Base-by-base conservation (phyloP, 2,888 invertebrate genomes). In the Aplocera efformata region DNA sequence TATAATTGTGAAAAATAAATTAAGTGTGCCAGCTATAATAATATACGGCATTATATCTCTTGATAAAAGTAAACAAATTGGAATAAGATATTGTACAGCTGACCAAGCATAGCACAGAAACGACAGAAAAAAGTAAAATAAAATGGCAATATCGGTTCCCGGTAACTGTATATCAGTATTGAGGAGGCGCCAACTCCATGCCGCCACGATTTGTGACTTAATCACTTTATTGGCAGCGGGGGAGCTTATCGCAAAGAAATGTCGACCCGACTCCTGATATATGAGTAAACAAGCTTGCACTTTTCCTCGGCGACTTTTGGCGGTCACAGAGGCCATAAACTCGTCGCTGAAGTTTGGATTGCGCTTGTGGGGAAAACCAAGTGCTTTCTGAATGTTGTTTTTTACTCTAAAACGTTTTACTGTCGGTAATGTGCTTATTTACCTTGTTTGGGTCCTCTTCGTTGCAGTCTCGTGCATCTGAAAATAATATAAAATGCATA, bases 191-290 rank as follows among this genome's bases (percentile, higher is more conserved):
- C 66, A 58, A 56, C 59, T 60, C 60, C 65, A 58, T 67, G 70
- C 71, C 68, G 67, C 64, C 70, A 67, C 86, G 86, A 88, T 88
- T 88, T 88, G 88, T 81, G 86, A 81, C 85, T 88, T 88, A 88
- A 88, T 88, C 88, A 84, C 86, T 88, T 86, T 88, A 88, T 88
- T 84, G 86, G 83, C 81, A 79, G 82, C 82, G 72, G 67, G 88
- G 88, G 86, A 81, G 76, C 78, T 86, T 88, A 88, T 88, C 86
- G 81, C 72, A 79, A 84, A 82, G 82, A 79, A 83, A 82, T 74
- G 73, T 72, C 79, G 72, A 74, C 68, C 64, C 63, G 60, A 69
- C 65, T 51, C 61, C 72, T 82, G 85, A 85, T 85, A 82, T 85
- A 85, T 72, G 82, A 72, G 81, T 82, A 80, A 85, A 86, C 85